Conservation (phyloP, 1,140 invertebrate genomes). For the Calycopis cecrops region DNA sequence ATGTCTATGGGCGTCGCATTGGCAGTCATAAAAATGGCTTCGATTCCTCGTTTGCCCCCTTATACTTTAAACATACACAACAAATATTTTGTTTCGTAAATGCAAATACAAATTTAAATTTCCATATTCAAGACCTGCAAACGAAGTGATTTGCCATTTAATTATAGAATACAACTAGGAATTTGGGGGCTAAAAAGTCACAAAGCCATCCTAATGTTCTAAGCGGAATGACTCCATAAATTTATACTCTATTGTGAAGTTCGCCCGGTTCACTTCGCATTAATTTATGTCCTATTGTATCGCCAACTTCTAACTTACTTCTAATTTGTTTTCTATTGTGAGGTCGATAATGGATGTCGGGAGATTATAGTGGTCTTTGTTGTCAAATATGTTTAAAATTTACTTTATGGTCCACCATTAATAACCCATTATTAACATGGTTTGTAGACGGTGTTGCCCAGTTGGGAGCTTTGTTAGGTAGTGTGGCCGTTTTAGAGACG, state of each 20-base stretch:
- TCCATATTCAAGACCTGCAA: background rate
- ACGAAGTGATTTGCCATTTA: slow-evolving; percentile 2
- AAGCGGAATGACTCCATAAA: slow-evolving; percentile 24
- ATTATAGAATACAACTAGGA: background rate
- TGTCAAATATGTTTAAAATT: slow-evolving; percentile 15
- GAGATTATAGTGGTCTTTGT: background rate
- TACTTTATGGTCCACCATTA: background rate
- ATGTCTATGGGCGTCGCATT: no score
- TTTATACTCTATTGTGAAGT: slow-evolving; percentile 32
- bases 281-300: slow-evolving; percentile 40
- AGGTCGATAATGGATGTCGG: slow-evolving; percentile 30
- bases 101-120: background rate
- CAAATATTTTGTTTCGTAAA: no score
- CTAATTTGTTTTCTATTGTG: slow-evolving; percentile 47
- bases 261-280: slow-evolving; percentile 31
- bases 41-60: no score
- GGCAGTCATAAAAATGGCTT: no score
- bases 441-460: no score
- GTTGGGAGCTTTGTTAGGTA: no score
- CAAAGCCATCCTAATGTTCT: slow-evolving; percentile 21
- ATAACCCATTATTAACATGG: no score
- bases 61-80: no score
- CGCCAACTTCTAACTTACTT: slow-evolving; percentile 38
- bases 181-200: slow-evolving; percentile 18
- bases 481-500: no score